phyloP scores from a whole-genome alignment of 2,888 invertebrate genomes.

The Caenorhabditis sp. region DNA sequence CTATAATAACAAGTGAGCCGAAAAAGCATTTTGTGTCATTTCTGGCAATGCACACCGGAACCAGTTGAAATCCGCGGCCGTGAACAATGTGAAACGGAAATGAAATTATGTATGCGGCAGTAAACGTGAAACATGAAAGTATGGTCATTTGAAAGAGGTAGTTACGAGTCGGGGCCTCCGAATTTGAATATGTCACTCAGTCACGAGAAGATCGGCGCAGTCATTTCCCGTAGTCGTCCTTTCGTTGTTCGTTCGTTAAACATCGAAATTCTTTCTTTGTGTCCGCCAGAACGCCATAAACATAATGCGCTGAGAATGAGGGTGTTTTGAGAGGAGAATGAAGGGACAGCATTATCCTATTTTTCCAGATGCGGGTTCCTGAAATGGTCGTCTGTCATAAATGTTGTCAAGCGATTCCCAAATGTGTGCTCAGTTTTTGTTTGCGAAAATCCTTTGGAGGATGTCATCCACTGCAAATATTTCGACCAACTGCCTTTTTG shows the following conservation, averaged over 20 bases:
- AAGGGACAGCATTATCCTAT: too few relatives aligned
- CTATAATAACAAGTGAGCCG: constrained; percentile 34
- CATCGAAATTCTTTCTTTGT: background rate
- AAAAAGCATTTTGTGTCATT: constrained; percentile 39
- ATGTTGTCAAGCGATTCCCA: constrained; percentile 71
- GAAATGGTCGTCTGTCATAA: constrained; percentile 70
- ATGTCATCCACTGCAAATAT: constrained; percentile 61
- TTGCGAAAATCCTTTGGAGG: constrained; percentile 82
- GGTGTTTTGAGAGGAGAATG: constrained; percentile 1
- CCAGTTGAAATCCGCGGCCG: constrained; percentile 34
- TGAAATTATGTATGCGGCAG: constrained; percentile 56
- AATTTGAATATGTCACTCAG: constrained; percentile 50
- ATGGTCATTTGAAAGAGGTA: constrained; percentile 53
- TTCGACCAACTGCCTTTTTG: constrained; percentile 59
- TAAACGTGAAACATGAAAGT: constrained; percentile 49
- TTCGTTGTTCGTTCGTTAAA: constrained; percentile 21
- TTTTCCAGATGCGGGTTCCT: constrained; percentile 69
- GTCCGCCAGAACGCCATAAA: background rate
- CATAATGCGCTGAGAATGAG: background rate
- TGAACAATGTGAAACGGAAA: constrained; percentile 61
- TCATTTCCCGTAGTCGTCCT: background rate
- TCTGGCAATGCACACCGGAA: constrained; percentile 57
- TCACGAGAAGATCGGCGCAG: constrained; percentile 32
- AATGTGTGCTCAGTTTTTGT: constrained; percentile 86
- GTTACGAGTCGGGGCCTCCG: constrained; percentile 30